phyloP scores from a whole-genome alignment of 2,113 vertebrate species.

The Brachirus orientalis region DNA sequence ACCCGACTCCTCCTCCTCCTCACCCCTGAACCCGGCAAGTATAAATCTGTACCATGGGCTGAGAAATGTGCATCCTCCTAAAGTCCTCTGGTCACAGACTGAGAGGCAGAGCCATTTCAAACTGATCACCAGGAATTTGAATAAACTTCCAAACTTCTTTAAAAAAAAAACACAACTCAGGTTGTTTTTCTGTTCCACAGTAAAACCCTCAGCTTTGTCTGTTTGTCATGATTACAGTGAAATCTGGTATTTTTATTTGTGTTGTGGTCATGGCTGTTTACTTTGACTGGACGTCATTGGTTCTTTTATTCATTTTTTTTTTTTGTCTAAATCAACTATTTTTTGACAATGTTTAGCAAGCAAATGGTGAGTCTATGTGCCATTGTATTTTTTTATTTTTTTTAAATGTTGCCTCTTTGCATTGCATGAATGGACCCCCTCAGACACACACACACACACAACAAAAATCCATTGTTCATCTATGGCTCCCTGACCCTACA shows the following conservation, averaged over 20 bases:
- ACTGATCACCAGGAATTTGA: conserved; percentile 5
- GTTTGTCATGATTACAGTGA: conserved; percentile 48
- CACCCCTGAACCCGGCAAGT: conserved; percentile 40
- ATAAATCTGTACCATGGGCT: conserved; percentile 51
- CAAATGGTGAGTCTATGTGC: too few species aligned
- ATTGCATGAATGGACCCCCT: not conserved
- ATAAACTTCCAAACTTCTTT: conserved; percentile 14
- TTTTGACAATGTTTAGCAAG: too few species aligned
- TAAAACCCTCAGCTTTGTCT: conserved; percentile 14
- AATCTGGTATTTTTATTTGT: conserved; percentile 40
- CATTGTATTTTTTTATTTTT: too few species aligned
- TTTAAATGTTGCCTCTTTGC: too few species aligned
- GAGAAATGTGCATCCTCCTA: conserved; percentile 17
- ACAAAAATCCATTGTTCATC: not conserved
- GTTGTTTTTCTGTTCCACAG: conserved; percentile 6
- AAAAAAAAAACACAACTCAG: conserved; percentile 5
- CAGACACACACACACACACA: not conserved
- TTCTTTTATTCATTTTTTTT: too few species aligned
- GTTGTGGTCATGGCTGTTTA: conserved; percentile 55
- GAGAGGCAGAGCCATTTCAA: not conserved
- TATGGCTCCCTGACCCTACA: conserved; percentile 19
- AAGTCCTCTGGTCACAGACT: conserved; percentile 11
- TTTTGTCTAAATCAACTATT: too few species aligned
- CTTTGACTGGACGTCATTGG: conserved; percentile 24
- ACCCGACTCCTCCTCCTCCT: conserved; percentile 44